Percentiles rank a stretch among this genome's conserved stretches.
These are phyloP conservation scores for Entelurus aequoreus DNA, from an alignment of 2,113 vertebrate species.

Conservation along the genomic window DNA sequence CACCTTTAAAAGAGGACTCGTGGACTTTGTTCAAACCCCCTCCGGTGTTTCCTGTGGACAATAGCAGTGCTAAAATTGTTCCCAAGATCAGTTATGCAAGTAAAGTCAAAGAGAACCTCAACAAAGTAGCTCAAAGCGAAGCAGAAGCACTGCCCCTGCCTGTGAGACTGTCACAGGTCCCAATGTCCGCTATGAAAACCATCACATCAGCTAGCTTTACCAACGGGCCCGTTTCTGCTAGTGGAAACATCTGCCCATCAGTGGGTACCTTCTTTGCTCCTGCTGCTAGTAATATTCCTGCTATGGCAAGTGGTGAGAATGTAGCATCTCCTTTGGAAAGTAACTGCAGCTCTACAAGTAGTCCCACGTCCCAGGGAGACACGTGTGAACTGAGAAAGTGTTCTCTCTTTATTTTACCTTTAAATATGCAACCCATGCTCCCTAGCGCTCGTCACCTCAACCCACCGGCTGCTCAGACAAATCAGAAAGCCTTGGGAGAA, in stretches of 20 bases:
- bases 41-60: slow-evolving; percentile 98
- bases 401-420: slow-evolving; percentile 91
- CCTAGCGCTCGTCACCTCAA: slow-evolving; percentile 83
- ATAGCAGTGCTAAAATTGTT: slow-evolving; percentile 99
- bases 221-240: slow-evolving; percentile 86
- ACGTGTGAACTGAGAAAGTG: slow-evolving; percentile 85
- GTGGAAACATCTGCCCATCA: slow-evolving; percentile 77
- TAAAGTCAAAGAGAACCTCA: slow-evolving; percentile 99
- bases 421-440: slow-evolving; percentile 97
- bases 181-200: slow-evolving; percentile 98
- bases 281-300: slow-evolving; percentile 82
- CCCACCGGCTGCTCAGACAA: slow-evolving; percentile 81
- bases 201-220: slow-evolving; percentile 93
- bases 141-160: slow-evolving; percentile 74
- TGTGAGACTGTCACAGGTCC: slow-evolving; percentile 89
- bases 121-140: slow-evolving; percentile 86
- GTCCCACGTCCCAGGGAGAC: slow-evolving; percentile 65
- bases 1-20: slow-evolving; percentile 90
- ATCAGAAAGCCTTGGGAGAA: slow-evolving; percentile 94
- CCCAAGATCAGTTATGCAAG: slow-evolving; percentile 99
- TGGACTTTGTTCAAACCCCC: slow-evolving; percentile 98
- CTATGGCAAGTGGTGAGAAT: slow-evolving; percentile 76
- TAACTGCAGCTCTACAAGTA: slow-evolving; percentile 62
- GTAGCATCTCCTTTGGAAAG: slow-evolving; percentile 77
- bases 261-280: slow-evolving; percentile 81